A percentile compares a stretch with the other conserved stretches of the same genome.
Conservation (phyloP, 2,888 invertebrate genomes). For the Epirrhoe alternata region DNA sequence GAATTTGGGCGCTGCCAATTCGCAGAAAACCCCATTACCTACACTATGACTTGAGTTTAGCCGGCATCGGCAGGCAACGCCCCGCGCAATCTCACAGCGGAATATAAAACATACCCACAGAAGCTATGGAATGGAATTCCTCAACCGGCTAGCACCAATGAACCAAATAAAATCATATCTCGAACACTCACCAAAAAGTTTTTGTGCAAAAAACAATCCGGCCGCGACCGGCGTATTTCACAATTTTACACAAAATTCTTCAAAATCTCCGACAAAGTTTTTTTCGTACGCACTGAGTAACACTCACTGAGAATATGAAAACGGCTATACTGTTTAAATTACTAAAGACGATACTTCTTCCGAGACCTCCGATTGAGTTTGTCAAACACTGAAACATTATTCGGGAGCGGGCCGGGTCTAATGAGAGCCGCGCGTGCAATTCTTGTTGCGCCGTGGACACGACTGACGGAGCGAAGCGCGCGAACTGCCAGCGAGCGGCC, state of each 20-base stretch:
- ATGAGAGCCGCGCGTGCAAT: conserved; percentile 81
- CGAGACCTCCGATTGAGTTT: conserved; percentile 84
- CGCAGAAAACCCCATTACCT: conserved; percentile 68
- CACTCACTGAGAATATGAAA: conserved; percentile 85
- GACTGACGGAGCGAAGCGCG: conserved; percentile 66
- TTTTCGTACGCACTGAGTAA: conserved; percentile 85
- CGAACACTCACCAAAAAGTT: conserved; percentile 77
- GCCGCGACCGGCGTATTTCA: conserved; percentile 81
- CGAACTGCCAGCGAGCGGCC: conserved; percentile 52
- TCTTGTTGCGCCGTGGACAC: conserved; percentile 79
- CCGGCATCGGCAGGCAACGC: conserved; percentile 66
- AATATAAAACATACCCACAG: conserved; percentile 44
- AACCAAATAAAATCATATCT: conserved; percentile 40
- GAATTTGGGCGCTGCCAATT: conserved; percentile 68
- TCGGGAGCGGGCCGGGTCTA: conserved; percentile 83
- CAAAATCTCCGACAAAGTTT: conserved; percentile 85
- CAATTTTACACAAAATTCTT: conserved; percentile 85
- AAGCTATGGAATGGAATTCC: conserved; percentile 35
- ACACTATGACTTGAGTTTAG: conserved; percentile 56
- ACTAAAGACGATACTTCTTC: conserved; percentile 82
- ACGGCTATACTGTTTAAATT: conserved; percentile 83
- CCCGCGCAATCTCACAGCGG: conserved; percentile 42
- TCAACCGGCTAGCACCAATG: conserved; percentile 24
- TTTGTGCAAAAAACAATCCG: conserved; percentile 81
- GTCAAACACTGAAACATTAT: conserved; percentile 85